These are phyloP conservation scores for Rhynchomys soricoides DNA, from an alignment of 2,113 vertebrate species.

Conservation along the genomic window DNA sequence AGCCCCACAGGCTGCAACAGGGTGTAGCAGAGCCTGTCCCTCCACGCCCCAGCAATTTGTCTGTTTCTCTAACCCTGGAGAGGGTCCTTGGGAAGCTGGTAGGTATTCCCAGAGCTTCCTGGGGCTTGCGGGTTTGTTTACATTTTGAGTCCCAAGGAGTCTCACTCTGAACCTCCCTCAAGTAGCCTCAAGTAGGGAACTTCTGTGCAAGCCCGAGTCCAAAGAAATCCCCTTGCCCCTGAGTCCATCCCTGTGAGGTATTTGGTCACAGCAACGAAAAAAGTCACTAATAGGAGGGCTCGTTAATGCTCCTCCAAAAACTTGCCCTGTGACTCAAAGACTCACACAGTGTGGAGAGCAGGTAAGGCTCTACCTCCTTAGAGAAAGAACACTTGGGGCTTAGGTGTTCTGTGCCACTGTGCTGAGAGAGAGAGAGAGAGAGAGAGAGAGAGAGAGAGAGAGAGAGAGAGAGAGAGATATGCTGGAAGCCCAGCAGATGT, in stretches of 20 bases:
- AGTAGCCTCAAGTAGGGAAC: not conserved
- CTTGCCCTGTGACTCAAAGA: too few relatives aligned
- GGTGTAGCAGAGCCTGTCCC: not conserved
- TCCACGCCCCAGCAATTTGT: too few relatives aligned
- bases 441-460: not conserved
- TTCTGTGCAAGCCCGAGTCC: not conserved
- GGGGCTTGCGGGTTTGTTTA: not conserved
- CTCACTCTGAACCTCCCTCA: not conserved
- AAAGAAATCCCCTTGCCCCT: not conserved
- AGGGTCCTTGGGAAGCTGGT: not conserved
- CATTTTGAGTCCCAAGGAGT: not conserved
- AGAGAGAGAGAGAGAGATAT: too few relatives aligned
- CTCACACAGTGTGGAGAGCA: not conserved
- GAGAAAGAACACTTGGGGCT: too few relatives aligned
- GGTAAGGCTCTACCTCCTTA: not conserved
- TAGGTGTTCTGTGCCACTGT: not conserved
- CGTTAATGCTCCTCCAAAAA: not conserved
- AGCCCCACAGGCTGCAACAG: not conserved
- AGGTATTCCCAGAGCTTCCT: not conserved
- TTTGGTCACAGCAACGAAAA: not conserved
- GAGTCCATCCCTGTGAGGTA: not conserved
- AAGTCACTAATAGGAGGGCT: not conserved
- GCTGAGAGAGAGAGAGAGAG: rapidly evolving
- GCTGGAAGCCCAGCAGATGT: not conserved
- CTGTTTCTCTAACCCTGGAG: not conserved